Base-by-base conservation (phyloP, 92 coral and sea anemone species). In the Phenganax stokvisi region DNA sequence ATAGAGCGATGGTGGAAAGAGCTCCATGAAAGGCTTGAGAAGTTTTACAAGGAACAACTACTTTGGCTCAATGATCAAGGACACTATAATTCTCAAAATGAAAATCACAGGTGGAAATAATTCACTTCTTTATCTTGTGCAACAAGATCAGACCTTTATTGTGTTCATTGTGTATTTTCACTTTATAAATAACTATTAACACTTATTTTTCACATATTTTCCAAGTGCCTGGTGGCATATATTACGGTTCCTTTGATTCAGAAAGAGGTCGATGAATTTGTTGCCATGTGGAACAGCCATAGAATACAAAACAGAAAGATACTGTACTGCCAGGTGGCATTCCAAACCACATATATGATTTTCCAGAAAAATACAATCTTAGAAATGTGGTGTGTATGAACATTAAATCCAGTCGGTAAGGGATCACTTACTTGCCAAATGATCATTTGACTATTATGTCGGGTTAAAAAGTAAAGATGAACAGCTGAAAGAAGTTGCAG, bases 401-500 rank as follows among this genome's bases (percentile, higher is more conserved):
- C 25, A 20, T 20, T 20, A 20, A 20, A 20, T 20, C 25, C 25
- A 20, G 25, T 20, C 25, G 25, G 25, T 20, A 20, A 20, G 25
- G 25, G 25, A 20, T 20, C 25, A 20, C 25, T 20, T 20, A 20
- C 25, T 0, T 20, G 25, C 0, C 25, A 20, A 20, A 20, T 20
- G 25, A 20, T 20, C 25, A 20, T 20, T 20, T 20, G 25, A 20
- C 25, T 20, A 20, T 20, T 20, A 20, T 75, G 47, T 64, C 31
- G 81, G 81, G 11, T 77, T 30, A 70, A 56, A 74, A 74, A 51
- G 6, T 73, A 15, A 51, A 16, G 61, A 73, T 51, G 64, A 57
- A 57, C 80, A 76, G 69, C 47, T 76, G 4, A 74, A 54, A 29
- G 80, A 76, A 57, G 80, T 76, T 59, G 69, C 69, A 74, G 79